phyloP scores from a whole-genome alignment of 2,113 vertebrate species.

The Dendrocopos noguchii region DNA sequence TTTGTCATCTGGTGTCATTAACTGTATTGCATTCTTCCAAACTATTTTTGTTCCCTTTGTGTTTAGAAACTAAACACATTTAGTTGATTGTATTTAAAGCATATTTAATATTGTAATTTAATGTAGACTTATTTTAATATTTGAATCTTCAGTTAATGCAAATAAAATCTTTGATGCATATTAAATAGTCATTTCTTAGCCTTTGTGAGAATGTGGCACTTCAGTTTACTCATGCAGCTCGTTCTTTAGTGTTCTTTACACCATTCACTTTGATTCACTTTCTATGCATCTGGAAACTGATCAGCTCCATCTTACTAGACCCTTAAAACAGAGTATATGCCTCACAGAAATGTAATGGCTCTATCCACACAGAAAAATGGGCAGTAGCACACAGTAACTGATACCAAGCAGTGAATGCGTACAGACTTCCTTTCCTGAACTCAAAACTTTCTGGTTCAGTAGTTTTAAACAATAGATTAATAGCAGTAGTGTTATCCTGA shows the following conservation, averaged over 20 bases:
- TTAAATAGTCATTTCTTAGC: conserved; percentile 26
- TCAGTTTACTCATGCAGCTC: background rate
- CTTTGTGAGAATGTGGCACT: background rate
- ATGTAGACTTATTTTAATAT: conserved; percentile 75
- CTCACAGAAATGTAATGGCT: background rate
- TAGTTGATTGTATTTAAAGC: conserved; percentile 71
- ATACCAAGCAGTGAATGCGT: background rate
- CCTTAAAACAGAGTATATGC: background rate
- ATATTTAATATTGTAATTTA: conserved; percentile 80
- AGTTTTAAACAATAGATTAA: background rate
- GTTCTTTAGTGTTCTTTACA: background rate
- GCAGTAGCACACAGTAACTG: background rate
- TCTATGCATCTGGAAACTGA: background rate
- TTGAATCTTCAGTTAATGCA: conserved; percentile 58
- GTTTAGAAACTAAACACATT: conserved; percentile 44
- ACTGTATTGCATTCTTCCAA: conserved; percentile 48
- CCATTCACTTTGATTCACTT: background rate
- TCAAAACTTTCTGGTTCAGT: background rate
- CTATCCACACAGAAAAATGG: background rate
- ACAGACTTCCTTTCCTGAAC: background rate
- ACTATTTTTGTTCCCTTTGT: conserved; percentile 66
- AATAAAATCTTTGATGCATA: conserved; percentile 61
- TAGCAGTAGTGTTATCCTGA: background rate
- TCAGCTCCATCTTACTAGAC: background rate
- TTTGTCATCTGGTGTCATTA: conserved; percentile 57